Conservation (phyloP, 2,797 vertebrate genomes). For the Poeciliopsis turneri region DNA sequence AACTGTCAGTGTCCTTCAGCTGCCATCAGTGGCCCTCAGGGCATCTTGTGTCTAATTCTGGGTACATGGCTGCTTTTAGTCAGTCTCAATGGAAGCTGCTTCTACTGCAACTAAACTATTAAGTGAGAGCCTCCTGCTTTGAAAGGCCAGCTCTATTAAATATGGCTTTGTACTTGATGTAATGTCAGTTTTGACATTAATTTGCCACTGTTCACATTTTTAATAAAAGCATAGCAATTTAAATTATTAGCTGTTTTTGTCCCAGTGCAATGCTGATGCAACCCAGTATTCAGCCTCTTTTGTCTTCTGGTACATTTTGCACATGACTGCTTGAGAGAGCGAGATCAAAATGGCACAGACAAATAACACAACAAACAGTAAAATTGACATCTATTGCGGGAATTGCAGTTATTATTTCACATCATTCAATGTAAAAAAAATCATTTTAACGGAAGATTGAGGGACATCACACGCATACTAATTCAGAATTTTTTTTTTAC, state of each 20-base stretch:
- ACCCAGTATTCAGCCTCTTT: not conserved
- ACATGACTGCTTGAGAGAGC: not conserved
- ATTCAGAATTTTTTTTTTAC: not conserved
- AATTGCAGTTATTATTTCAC: not conserved
- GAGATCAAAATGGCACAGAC: not conserved
- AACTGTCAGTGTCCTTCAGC: conserved; percentile 30
- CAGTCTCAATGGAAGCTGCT: conserved; percentile 18
- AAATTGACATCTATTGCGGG: not conserved
- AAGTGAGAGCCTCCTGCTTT: conserved; percentile 37
- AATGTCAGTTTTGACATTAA: not conserved
- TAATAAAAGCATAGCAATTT: conserved; percentile 2
- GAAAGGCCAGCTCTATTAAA: conserved; percentile 3
- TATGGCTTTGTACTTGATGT: not conserved
- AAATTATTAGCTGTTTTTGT: not conserved
- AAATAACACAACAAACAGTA: not conserved
- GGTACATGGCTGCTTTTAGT: conserved; percentile 51
- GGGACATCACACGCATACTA: not conserved
- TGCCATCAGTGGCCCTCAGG: conserved; percentile 39
- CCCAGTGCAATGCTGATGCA: not conserved
- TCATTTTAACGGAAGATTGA: not conserved
- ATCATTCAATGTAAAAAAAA: not conserved
- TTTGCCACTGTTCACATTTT: not conserved
- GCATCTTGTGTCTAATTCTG: conserved; percentile 34
- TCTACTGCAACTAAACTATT: conserved; percentile 26
- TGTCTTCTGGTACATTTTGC: conserved; percentile 2